These are phyloP conservation scores for Tenualosa thibaudeaui DNA, from an alignment of 2,797 vertebrate genomes.

Conservation along the genomic window DNA sequence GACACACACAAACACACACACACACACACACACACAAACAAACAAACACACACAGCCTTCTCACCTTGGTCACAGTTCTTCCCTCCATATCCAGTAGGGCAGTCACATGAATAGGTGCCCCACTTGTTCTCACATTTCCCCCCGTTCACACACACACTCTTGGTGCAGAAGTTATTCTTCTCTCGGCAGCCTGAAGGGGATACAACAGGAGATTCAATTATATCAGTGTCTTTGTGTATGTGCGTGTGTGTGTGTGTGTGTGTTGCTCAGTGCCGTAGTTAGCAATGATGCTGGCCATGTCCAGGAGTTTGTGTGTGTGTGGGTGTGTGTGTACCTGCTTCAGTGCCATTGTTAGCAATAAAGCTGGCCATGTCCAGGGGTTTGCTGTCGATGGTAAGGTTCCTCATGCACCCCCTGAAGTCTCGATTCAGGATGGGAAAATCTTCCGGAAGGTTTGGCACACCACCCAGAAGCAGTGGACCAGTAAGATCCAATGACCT, in stretches of 20 bases:
- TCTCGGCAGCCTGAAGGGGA: conserved; percentile 83
- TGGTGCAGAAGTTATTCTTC: conserved; percentile 85
- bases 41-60: conserved; percentile 13
- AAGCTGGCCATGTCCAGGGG: conserved; percentile 90
- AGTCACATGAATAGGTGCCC: conserved; percentile 88
- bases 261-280: conserved; percentile 86
- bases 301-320: conserved; percentile 60
- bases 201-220: background rate
- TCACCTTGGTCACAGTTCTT: conserved; percentile 96
- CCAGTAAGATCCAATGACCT: conserved; percentile 97
- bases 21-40: background rate
- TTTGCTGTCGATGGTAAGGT: conserved; percentile 89
- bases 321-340: conserved; percentile 74
- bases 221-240: background rate
- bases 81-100: conserved; percentile 85
- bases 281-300: conserved; percentile 94
- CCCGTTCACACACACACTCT: conserved; percentile 84
- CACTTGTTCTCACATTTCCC: conserved; percentile 89
- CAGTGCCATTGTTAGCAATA: conserved; percentile 95
- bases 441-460: conserved; percentile 94
- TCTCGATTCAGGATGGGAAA: conserved; percentile 93
- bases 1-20: background rate
- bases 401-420: conserved; percentile 95
- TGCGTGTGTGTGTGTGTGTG: background rate
- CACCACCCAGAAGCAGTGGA: conserved; percentile 90